Percentiles rank a stretch among this genome's conserved stretches.
These are phyloP conservation scores for Digitonthophagus gazella DNA, from an alignment of 2,888 invertebrate genomes.

Conservation along the genomic window DNA sequence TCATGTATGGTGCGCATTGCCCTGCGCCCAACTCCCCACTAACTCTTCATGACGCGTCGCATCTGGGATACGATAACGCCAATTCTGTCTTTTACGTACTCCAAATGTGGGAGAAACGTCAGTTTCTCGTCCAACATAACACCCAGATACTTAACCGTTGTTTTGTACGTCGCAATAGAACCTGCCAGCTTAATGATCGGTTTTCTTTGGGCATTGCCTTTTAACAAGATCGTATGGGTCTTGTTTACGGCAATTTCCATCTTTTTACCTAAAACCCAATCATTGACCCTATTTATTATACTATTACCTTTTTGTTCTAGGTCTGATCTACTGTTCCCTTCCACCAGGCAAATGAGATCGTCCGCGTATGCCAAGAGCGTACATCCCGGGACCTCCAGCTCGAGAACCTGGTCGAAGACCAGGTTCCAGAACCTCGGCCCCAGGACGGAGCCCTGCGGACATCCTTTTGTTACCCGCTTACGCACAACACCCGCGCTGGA, in stretches of 20 bases:
- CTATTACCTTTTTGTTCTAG: neutral
- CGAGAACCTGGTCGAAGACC: slow-evolving; percentile 7
- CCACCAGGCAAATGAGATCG: slow-evolving; percentile 12
- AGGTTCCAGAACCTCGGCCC: slow-evolving; percentile 23
- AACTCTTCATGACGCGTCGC: neutral
- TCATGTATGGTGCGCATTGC: neutral
- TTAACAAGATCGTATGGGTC: slow-evolving; percentile 7
- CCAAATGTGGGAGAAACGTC: neutral
- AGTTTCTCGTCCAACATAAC: slow-evolving; percentile 1
- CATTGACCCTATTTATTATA: neutral
- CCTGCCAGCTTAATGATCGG: neutral
- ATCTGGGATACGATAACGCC: neutral
- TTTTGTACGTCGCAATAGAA: rapidly evolving
- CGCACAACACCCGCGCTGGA: neutral
- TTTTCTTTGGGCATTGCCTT: neutral
- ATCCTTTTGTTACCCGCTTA: neutral
- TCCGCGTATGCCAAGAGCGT: slow-evolving; percentile 16
- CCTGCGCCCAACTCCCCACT: neutral
- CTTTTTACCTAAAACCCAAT: neutral
- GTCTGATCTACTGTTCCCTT: neutral
- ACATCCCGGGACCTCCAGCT: neutral
- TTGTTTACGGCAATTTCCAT: neutral
- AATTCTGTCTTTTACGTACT: neutral
- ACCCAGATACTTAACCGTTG: neutral
- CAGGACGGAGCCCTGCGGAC: slow-evolving; percentile 26